Evolutionary conservation across 1,140 invertebrate species (phyloP).

Genomic region (Leptoteleia sp.): DNA sequence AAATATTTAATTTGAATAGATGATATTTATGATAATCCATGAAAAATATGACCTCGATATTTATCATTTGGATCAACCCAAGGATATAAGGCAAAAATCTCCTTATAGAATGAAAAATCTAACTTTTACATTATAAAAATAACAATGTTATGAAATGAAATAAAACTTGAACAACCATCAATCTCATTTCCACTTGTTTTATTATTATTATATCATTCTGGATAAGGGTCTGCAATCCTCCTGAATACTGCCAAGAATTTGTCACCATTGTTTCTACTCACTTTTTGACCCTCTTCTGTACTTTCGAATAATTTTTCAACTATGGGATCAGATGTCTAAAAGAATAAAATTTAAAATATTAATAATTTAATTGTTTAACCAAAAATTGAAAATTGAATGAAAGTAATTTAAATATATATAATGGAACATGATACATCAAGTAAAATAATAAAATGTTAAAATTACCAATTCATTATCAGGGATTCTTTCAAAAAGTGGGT

Average conservation of each 20-base stretch:
- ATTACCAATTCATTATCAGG: constrained; percentile 87
- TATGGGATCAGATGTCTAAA: constrained; percentile 90
- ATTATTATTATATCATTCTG: not conserved
- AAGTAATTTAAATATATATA: too few species aligned
- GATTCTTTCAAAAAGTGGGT: constrained; percentile 94
- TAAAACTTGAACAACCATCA: not conserved
- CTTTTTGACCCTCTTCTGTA: constrained; percentile 99
- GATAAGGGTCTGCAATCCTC: constrained; percentile 84
- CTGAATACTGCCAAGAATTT: constrained; percentile 96
- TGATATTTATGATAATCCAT: not conserved
- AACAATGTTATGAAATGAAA: too few species aligned
- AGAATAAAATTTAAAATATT: too few species aligned
- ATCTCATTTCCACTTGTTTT: not conserved
- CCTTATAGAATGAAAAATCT: not conserved
- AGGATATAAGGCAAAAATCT: not conserved
- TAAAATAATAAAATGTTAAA: constrained; percentile 20
- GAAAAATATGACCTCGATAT: not conserved
- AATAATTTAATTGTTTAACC: too few species aligned
- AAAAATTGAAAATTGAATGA: too few species aligned
- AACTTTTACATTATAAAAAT: too few species aligned
- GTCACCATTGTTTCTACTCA: constrained; percentile 95
- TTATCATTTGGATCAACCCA: not conserved
- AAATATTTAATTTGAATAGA: too few species aligned
- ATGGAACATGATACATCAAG: constrained; percentile 43
- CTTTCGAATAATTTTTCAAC: constrained; percentile 94